These are phyloP conservation scores for Gnatocerus cornutus DNA, from an alignment of 2,888 invertebrate genomes.

Conservation along the genomic window DNA sequence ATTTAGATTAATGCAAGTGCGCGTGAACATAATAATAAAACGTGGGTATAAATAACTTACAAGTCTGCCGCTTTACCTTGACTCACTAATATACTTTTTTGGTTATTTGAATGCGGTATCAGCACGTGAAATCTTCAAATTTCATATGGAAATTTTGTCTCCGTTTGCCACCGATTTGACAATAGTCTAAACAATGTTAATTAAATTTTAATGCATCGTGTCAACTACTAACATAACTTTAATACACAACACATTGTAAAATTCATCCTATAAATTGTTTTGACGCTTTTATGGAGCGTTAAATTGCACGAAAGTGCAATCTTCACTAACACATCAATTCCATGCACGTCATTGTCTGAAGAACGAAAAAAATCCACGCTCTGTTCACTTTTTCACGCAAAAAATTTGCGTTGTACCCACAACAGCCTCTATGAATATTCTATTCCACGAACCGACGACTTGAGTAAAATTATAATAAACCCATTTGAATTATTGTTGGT, in stretches of 20 bases:
- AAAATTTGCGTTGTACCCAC: slow-evolving; percentile 12
- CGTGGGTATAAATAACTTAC: slow-evolving; percentile 49
- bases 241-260: slow-evolving; percentile 53
- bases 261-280: slow-evolving; percentile 57
- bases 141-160: slow-evolving; percentile 6
- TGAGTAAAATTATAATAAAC: slow-evolving; percentile 37
- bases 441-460: slow-evolving; percentile 32
- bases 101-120: slow-evolving; percentile 41
- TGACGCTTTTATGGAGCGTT: slow-evolving; percentile 61
- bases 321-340: slow-evolving; percentile 29
- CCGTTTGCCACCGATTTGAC: slow-evolving; percentile 15
- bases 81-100: slow-evolving; percentile 50
- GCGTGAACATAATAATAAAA: slow-evolving; percentile 51
- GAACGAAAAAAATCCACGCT: neutral
- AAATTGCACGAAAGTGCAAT: slow-evolving; percentile 54
- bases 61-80: slow-evolving; percentile 49
- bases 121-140: slow-evolving; percentile 25
- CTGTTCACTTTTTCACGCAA: slow-evolving; percentile 9
- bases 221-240: slow-evolving; percentile 43
- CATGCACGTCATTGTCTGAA: slow-evolving; percentile 4
- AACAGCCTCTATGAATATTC: slow-evolving; percentile 36
- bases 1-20: slow-evolving; percentile 51
- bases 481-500: slow-evolving; percentile 29
- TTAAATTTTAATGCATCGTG: slow-evolving; percentile 46
- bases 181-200: slow-evolving; percentile 40